Conservation (phyloP, 2,797 vertebrate species). For the Tauraco hartlaubi region DNA sequence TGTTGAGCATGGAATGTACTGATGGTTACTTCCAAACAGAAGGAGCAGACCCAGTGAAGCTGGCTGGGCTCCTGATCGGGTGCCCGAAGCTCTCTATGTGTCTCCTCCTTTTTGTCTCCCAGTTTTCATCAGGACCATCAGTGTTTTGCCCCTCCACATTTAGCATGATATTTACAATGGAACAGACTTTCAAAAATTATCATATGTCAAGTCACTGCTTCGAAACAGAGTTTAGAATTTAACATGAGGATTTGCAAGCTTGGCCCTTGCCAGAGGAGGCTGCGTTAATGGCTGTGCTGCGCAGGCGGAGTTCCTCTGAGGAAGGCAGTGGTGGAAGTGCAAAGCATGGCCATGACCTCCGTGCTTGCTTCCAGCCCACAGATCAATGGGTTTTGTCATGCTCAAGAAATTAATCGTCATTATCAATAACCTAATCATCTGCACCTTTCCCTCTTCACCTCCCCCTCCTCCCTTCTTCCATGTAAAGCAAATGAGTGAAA, state of each 20-base stretch:
- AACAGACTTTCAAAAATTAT: neutral
- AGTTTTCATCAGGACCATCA: neutral
- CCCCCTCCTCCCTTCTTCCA: neutral
- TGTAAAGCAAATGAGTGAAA: neutral
- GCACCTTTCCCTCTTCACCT: neutral
- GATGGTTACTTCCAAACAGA: neutral
- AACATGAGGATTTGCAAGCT: neutral
- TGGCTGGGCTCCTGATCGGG: neutral
- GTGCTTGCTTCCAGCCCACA: accelerated
- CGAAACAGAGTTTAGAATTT: neutral
- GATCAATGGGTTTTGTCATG: neutral
- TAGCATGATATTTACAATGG: neutral
- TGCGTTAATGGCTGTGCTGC: neutral
- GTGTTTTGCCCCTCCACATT: neutral
- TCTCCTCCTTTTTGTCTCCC: neutral
- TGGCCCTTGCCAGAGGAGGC: neutral
- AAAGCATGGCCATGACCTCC: neutral
- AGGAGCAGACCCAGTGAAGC: neutral
- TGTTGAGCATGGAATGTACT: accelerated
- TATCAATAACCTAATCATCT: neutral
- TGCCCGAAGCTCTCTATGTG: neutral
- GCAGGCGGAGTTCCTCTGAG: neutral
- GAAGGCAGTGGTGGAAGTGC: neutral
- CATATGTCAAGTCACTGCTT: neutral
- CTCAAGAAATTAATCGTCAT: neutral